These are phyloP conservation scores for Hypocryptadius cinnamomeus DNA, from an alignment of 2,113 vertebrate genomes.

Conservation along the genomic window DNA sequence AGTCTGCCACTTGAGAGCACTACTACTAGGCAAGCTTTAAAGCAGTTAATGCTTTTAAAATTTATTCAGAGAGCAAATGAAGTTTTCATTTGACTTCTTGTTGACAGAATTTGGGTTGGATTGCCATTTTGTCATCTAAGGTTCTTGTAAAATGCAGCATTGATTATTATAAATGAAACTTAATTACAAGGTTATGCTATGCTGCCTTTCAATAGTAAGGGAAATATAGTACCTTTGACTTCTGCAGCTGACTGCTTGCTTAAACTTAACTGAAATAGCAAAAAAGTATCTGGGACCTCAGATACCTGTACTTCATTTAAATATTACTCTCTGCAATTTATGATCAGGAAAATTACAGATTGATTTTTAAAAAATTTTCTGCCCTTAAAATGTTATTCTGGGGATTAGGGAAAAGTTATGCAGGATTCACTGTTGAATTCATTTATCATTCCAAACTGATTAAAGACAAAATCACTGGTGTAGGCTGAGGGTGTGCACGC, in stretches of 20 bases:
- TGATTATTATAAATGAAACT: neutral
- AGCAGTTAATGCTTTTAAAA: neutral
- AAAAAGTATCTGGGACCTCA: neutral
- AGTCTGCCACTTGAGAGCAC: neutral
- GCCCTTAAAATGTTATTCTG: neutral
- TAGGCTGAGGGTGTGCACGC: fast-evolving
- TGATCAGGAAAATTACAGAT: neutral
- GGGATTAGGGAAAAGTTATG: neutral
- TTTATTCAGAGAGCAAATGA: neutral
- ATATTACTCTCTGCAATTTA: neutral
- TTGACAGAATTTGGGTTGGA: neutral
- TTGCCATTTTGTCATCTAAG: neutral
- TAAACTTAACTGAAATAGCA: neutral
- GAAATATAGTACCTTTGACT: neutral
- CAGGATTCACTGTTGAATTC: neutral
- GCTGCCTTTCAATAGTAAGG: neutral
- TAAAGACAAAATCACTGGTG: neutral
- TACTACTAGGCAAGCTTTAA: neutral
- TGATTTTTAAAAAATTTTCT: neutral
- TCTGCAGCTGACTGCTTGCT: neutral
- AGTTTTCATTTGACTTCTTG: neutral
- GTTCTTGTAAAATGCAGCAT: neutral
- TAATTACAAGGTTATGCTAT: neutral
- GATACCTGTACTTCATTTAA: neutral
- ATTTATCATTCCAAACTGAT: neutral